A percentile compares a stretch with the other conserved stretches of the same genome.
Conservation (phyloP, 2,888 invertebrate species). For the Hypercompe scribonia region DNA sequence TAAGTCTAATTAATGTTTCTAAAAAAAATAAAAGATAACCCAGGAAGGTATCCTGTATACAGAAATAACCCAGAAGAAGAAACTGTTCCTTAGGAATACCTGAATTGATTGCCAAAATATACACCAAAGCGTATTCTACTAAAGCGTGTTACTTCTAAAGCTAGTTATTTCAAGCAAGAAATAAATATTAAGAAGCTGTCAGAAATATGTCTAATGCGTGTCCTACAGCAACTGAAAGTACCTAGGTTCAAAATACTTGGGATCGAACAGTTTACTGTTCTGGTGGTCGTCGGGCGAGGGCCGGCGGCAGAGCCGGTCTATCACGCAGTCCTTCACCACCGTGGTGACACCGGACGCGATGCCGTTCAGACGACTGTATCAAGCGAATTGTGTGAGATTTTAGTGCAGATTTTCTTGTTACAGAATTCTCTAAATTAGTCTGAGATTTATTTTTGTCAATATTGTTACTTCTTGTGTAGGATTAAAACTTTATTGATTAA, state of each 20-base stretch:
- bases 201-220: constrained; percentile 41
- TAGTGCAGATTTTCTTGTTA: not conserved
- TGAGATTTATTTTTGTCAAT: not conserved
- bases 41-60: not conserved
- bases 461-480: not conserved
- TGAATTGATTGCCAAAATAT: not conserved
- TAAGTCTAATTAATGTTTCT: no score
- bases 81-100: not conserved
- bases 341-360: constrained; percentile 90
- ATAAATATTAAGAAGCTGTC: constrained; percentile 47
- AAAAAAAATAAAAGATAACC: no score
- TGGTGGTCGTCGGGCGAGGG: constrained; percentile 75
- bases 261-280: constrained; percentile 84
- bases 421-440: not conserved
- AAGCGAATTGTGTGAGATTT: constrained; percentile 8
- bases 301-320: constrained; percentile 86
- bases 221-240: constrained; percentile 84
- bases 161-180: constrained; percentile 9
- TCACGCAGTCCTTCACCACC: constrained; percentile 89
- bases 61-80: not conserved
- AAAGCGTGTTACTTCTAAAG: not conserved
- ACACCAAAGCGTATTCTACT: not conserved
- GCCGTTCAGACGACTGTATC: constrained; percentile 89
- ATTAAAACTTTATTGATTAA: not conserved
- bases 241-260: constrained; percentile 90